phyloP scores from a whole-genome alignment of 2,888 invertebrate species.

The Cinara cedri region DNA sequence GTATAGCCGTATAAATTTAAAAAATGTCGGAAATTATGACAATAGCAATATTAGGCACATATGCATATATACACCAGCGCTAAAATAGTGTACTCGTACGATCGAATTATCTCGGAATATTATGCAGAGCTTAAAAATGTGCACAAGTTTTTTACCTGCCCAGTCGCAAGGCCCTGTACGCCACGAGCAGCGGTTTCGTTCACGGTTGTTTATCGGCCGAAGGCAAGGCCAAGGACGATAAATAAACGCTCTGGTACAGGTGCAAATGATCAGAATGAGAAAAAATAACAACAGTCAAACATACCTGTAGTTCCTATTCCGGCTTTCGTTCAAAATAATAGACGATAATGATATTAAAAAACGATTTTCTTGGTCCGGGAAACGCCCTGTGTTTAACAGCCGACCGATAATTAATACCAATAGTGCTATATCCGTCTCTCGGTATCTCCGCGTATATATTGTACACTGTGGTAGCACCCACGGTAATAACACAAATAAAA shows the following conservation, averaged over 20 bases:
- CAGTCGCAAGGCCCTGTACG: not conserved
- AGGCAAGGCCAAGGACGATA: slow-evolving; percentile 25
- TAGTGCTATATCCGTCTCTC: not conserved
- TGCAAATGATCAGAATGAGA: not conserved
- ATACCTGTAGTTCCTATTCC: slow-evolving; percentile 26
- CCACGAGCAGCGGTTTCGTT: not conserved
- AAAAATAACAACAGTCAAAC: not conserved
- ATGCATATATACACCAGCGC: too few species aligned
- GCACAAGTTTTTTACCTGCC: not conserved
- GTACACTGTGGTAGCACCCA: too few species aligned
- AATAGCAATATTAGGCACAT: too few species aligned
- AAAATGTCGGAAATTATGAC: too few species aligned
- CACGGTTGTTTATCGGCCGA: not conserved
- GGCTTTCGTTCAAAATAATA: not conserved
- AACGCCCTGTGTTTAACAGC: slow-evolving; percentile 32
- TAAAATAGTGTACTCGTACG: too few species aligned
- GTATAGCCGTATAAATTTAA: too few species aligned
- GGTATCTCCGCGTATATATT: not conserved
- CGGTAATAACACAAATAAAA: not conserved
- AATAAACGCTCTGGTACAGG: not conserved
- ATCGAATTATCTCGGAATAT: too few species aligned
- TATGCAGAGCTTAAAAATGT: too few species aligned
- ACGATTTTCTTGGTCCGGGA: slow-evolving; percentile 27
- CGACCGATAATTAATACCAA: not conserved
- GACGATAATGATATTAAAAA: not conserved